Evolutionary conservation across 2,113 vertebrate species (phyloP).

Genomic region (Fulmarus glacialis): DNA sequence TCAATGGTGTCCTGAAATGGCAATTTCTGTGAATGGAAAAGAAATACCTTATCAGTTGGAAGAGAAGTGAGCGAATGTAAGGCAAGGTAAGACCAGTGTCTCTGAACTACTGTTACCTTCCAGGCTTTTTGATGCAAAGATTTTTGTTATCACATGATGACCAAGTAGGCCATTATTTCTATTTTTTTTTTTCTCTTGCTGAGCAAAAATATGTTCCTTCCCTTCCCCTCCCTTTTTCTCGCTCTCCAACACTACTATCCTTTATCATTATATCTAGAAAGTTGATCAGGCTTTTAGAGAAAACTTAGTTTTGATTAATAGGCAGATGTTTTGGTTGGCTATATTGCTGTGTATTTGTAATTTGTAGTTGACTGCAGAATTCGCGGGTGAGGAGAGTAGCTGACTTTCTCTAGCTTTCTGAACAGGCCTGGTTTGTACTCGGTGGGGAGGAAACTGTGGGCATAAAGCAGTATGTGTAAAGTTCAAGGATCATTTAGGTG

Average conservation of each 20-base stretch:
- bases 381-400: accelerated
- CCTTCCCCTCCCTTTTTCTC: not conserved
- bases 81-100: not conserved
- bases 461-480: not conserved
- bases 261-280: not conserved
- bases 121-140: not conserved
- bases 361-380: not conserved
- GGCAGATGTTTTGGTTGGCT: not conserved
- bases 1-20: not conserved
- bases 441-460: not conserved
- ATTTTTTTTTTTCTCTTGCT: accelerated
- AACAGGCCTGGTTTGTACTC: not conserved
- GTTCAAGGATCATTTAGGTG: not conserved
- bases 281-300: not conserved
- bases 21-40: not conserved
- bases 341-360: not conserved
- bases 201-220: not conserved
- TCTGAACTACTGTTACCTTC: not conserved
- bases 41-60: not conserved
- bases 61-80: not conserved
- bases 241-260: not conserved
- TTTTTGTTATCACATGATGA: not conserved
- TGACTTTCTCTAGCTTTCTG: not conserved
- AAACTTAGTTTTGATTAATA: not conserved
- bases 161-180: not conserved